Evolutionary conservation across 2,888 invertebrate species (phyloP).

Genomic region (Leucozona laternaria): DNA sequence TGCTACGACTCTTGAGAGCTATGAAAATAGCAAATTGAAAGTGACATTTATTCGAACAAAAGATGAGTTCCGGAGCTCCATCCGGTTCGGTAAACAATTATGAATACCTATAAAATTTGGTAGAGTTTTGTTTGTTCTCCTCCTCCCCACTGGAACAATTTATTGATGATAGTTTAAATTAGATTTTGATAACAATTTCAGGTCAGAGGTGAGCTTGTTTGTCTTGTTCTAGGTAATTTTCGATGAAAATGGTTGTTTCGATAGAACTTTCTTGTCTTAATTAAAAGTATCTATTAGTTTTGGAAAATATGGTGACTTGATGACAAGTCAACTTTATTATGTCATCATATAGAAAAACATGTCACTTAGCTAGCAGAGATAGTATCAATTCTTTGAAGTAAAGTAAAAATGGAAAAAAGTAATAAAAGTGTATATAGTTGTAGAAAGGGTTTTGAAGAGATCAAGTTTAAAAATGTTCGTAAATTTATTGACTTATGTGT

Average conservation of each 20-base stretch:
- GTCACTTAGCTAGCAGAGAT: neutral
- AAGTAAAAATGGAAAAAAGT: no score
- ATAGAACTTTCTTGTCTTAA: slow-evolving; percentile 57
- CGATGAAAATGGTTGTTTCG: slow-evolving; percentile 42
- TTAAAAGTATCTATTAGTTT: slow-evolving; percentile 36
- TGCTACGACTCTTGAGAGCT: slow-evolving; percentile 2
- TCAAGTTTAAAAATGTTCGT: no score
- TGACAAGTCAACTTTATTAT: neutral
- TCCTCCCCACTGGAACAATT: neutral
- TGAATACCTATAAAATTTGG: neutral
- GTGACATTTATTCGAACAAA: slow-evolving; percentile 48
- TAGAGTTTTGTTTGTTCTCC: neutral
- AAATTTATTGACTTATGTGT: no score
- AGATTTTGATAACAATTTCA: slow-evolving; percentile 19
- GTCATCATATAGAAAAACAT: neutral
- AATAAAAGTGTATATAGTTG: no score
- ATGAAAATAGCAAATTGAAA: slow-evolving; percentile 66
- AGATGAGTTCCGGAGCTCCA: neutral
- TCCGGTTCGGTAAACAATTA: slow-evolving; percentile 6
- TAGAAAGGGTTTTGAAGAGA: no score
- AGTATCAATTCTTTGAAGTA: neutral
- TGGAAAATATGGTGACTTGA: neutral
- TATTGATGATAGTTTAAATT: slow-evolving; percentile 30
- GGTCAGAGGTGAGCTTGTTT: neutral
- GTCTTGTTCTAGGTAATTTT: slow-evolving; percentile 19